phyloP scores from a whole-genome alignment of 1,140 invertebrate genomes.

The Drosophila cardini region DNA sequence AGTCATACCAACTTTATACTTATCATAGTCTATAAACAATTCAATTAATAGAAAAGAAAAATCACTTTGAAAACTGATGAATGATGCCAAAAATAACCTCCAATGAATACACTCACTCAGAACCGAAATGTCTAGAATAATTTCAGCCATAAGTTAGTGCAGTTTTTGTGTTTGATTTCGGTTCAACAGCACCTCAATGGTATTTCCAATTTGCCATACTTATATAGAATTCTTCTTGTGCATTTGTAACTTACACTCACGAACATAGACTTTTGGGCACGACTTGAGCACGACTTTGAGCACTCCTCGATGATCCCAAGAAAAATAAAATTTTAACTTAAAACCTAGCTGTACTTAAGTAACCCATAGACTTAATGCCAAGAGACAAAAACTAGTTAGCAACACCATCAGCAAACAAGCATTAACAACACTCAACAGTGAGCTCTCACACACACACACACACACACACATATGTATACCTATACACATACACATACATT shows the following conservation, averaged over 20 bases:
- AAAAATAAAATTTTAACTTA: conserved; percentile 1
- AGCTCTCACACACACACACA: conserved; percentile 17
- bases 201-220: conserved; percentile 4
- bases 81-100: conserved; percentile 23
- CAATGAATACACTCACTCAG: background rate
- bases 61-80: background rate
- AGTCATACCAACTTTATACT: conserved; percentile 4
- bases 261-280: conserved; percentile 35
- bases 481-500: background rate
- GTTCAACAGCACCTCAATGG: background rate
- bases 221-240: conserved; percentile 31
- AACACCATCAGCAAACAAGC: background rate
- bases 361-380: conserved; percentile 30
- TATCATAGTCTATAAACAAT: background rate
- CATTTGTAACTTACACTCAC: conserved; percentile 45
- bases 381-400: conserved; percentile 3
- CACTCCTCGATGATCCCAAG: conserved; percentile 9
- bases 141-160: background rate
- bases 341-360: conserved; percentile 42
- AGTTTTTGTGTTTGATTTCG: background rate
- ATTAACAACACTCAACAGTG: background rate
- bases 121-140: background rate
- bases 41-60: conserved; percentile 2
- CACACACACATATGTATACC: conserved; percentile 1
- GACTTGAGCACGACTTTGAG: conserved; percentile 5